phyloP scores from a whole-genome alignment of 2,888 invertebrate genomes.

The Odontocerum albicorne region DNA sequence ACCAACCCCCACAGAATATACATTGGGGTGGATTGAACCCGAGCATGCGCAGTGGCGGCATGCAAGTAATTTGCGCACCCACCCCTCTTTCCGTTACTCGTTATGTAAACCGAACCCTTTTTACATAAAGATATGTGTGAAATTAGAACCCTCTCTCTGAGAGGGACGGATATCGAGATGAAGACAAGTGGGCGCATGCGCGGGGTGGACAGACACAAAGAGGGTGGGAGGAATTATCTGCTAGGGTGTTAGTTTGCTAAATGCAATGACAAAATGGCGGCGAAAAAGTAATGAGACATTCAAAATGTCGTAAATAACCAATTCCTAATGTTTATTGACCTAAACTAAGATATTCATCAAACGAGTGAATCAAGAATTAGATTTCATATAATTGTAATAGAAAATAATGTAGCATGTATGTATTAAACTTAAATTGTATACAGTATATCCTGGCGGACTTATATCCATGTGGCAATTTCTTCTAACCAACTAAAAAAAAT shows the following conservation, averaged over 20 bases:
- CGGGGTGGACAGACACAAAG: conserved; percentile 2
- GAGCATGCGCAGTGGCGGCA: conserved; percentile 22
- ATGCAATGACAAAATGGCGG: conserved; percentile 35
- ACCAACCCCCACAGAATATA: conserved; percentile 4
- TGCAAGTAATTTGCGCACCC: conserved; percentile 24
- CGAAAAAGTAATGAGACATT: conserved; percentile 20
- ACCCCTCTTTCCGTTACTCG: conserved; percentile 27
- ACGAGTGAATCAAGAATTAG: too few relatives aligned
- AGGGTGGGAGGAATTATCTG: conserved; percentile 12
- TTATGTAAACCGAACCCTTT: conserved; percentile 36
- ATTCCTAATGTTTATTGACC: neutral
- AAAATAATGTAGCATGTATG: too few relatives aligned
- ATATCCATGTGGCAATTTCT: too few relatives aligned
- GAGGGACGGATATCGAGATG: conserved; percentile 20
- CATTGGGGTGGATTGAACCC: conserved; percentile 12
- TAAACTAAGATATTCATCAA: too few relatives aligned
- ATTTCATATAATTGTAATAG: too few relatives aligned
- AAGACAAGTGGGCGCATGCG: conserved; percentile 11
- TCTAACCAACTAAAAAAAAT: too few relatives aligned
- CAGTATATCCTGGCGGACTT: too few relatives aligned
- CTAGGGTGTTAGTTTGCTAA: conserved; percentile 25
- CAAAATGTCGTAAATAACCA: neutral
- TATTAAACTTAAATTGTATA: too few relatives aligned
- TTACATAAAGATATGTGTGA: conserved; percentile 35
- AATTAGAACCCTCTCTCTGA: conserved; percentile 32